Evolutionary conservation across 1,140 invertebrate species (phyloP).

Genomic region (Oncopodura yosiiana): DNA sequence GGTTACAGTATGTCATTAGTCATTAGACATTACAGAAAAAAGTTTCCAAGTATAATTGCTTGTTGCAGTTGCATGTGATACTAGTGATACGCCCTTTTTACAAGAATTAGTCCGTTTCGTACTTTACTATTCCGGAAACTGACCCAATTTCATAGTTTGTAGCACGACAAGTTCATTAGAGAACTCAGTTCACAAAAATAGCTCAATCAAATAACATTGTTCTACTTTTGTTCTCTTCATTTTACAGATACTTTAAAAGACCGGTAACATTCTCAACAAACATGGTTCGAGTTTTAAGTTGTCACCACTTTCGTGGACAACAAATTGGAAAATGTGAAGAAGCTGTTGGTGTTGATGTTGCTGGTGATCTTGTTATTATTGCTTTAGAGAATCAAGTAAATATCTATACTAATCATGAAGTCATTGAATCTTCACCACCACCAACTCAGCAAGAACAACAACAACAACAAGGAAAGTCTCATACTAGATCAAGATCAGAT

Average conservation of each 20-base stretch:
- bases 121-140: too few relatives aligned
- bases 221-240: not conserved
- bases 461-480: too few relatives aligned
- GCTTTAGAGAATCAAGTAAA: constrained; percentile 27
- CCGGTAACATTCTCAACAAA: not conserved
- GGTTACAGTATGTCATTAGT: too few relatives aligned
- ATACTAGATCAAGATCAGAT: too few relatives aligned
- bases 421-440: too few relatives aligned
- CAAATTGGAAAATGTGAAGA: constrained; percentile 55
- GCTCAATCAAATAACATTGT: not conserved
- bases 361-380: constrained; percentile 38
- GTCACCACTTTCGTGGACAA: constrained; percentile 57
- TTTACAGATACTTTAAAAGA: not conserved
- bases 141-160: too few relatives aligned
- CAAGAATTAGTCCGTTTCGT: too few relatives aligned
- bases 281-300: constrained; percentile 60
- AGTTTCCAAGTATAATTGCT: too few relatives aligned
- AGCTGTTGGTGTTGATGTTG: constrained; percentile 50
- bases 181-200: not conserved
- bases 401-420: constrained; percentile 14
- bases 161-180: not conserved
- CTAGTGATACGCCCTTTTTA: too few relatives aligned
- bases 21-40: too few relatives aligned
- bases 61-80: too few relatives aligned
- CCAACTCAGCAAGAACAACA: too few relatives aligned